phyloP scores from a whole-genome alignment of 1,140 invertebrate species.

The Heliconius himera region DNA sequence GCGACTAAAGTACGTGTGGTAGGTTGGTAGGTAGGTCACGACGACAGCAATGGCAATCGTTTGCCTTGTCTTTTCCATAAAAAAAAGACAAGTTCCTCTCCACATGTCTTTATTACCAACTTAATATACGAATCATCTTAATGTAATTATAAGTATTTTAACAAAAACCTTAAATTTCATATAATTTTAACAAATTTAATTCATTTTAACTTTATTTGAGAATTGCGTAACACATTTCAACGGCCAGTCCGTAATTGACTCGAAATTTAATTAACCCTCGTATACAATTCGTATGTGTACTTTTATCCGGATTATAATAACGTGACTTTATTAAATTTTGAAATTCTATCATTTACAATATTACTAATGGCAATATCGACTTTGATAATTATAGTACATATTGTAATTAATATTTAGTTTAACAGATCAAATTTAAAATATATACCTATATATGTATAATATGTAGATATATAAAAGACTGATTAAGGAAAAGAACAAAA shows the following conservation, averaged over 20 bases:
- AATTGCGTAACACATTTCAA: slow-evolving; percentile 27
- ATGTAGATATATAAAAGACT: too few relatives aligned
- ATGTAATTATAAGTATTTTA: neutral
- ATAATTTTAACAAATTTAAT: slow-evolving; percentile 20
- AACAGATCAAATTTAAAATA: neutral
- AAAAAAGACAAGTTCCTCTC: too few relatives aligned
- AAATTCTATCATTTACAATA: neutral
- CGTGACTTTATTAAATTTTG: slow-evolving; percentile 9
- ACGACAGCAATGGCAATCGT: too few relatives aligned
- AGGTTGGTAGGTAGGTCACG: too few relatives aligned
- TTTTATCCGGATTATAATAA: slow-evolving; percentile 25
- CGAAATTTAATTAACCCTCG: slow-evolving; percentile 25
- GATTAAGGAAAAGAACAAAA: too few relatives aligned
- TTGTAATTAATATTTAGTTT: neutral
- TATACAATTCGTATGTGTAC: slow-evolving; percentile 25
- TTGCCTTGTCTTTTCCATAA: too few relatives aligned
- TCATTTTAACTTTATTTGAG: slow-evolving; percentile 20
- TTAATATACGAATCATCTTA: too few relatives aligned
- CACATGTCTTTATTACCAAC: too few relatives aligned
- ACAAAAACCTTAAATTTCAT: neutral
- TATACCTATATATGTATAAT: neutral
- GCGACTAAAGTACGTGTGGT: too few relatives aligned
- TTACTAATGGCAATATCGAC: neutral
- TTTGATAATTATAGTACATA: neutral
- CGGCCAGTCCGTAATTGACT: slow-evolving; percentile 26